phyloP scores from a whole-genome alignment of 2,888 invertebrate species.

The Pedicia rivosa region DNA sequence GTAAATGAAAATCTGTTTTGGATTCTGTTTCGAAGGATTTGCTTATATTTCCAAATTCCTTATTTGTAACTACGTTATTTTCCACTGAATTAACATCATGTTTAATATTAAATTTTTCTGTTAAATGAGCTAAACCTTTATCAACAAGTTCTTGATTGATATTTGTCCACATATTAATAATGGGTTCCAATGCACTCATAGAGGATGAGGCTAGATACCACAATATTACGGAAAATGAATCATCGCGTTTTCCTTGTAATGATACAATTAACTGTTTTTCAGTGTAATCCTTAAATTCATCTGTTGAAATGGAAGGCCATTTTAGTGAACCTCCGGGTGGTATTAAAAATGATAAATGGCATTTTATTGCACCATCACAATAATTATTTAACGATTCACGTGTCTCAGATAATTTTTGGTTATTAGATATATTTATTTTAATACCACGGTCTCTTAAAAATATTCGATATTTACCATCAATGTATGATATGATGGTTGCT shows the following conservation, averaged over 20 bases:
- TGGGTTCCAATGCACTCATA: slow-evolving; percentile 49
- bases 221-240: slow-evolving; percentile 44
- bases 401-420: slow-evolving; percentile 33
- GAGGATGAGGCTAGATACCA: slow-evolving; percentile 43
- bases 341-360: slow-evolving; percentile 50
- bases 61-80: no score
- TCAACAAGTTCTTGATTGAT: slow-evolving; percentile 49
- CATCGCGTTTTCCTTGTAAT: slow-evolving; percentile 15
- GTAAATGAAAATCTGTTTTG: no score
- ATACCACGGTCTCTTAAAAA: slow-evolving; percentile 49
- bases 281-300: slow-evolving; percentile 39
- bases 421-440: slow-evolving; percentile 32
- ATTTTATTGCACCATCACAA: slow-evolving; percentile 42
- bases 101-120: slow-evolving; percentile 19
- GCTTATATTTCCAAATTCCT: no score
- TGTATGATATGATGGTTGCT: slow-evolving; percentile 23
- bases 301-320: slow-evolving; percentile 32
- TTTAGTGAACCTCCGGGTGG: slow-evolving; percentile 43
- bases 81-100: no score
- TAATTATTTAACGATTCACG: slow-evolving; percentile 33
- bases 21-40: no score
- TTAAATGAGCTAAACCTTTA: slow-evolving; percentile 39
- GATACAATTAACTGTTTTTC: slow-evolving; percentile 23
- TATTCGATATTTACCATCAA: slow-evolving; percentile 30
- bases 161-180: slow-evolving; percentile 42